Conservation (phyloP, 30 jellyfish, hydroid and myxozoan species). For the Aurelia coerulea region DNA sequence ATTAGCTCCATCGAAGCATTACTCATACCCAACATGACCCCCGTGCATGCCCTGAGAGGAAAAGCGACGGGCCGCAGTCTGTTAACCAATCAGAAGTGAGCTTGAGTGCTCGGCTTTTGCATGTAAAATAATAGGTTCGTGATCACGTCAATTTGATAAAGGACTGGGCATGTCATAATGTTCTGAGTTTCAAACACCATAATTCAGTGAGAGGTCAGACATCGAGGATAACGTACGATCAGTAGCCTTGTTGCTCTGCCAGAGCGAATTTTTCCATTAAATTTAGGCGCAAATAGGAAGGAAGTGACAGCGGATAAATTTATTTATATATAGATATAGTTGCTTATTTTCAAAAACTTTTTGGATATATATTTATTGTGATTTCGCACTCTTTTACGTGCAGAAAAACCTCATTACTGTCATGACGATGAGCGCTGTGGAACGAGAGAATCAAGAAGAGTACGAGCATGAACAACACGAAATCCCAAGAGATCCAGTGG, state of each 20-base stretch:
- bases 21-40: conserved; percentile 64
- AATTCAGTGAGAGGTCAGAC: not conserved
- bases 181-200: conserved; percentile 1
- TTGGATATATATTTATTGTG: not conserved
- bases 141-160: conserved; percentile 64
- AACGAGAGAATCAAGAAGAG: conserved; percentile 57
- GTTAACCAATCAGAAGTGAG: conserved; percentile 67
- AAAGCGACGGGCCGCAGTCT: conserved; percentile 70
- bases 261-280: too few species aligned
- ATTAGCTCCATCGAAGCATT: conserved; percentile 16
- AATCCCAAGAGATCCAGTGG: not conserved
- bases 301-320: too few species aligned
- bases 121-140: conserved; percentile 48
- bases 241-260: too few species aligned
- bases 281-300: too few species aligned
- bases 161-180: conserved; percentile 19
- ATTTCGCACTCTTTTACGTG: conserved; percentile 26
- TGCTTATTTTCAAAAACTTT: too few species aligned
- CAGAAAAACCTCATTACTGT: conserved; percentile 47
- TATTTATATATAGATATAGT: too few species aligned
- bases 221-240: too few species aligned
- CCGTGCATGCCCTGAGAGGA: conserved; percentile 71
- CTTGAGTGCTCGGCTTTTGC: conserved; percentile 52
- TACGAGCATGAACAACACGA: conserved; percentile 31
- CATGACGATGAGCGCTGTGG: conserved; percentile 73